A percentile compares a stretch with the other conserved stretches of the same genome.
Evolutionary conservation across 1,140 invertebrate genomes (phyloP).

Genomic region (Zaprionus davidi): DNA sequence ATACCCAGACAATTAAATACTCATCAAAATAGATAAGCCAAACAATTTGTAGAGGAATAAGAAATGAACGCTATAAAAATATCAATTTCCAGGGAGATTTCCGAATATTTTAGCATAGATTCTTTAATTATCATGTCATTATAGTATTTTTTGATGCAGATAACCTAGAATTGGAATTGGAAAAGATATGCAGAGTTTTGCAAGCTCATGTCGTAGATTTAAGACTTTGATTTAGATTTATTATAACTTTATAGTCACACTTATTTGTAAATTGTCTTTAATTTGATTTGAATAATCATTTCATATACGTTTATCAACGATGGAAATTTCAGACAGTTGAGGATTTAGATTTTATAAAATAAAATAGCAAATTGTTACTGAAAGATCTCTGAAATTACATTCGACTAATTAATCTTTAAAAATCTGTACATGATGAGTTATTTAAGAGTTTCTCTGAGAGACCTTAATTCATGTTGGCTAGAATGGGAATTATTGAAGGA

Average conservation of each 20-base stretch:
- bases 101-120: background rate
- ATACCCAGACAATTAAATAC: slow-evolving; percentile 9
- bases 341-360: too few species aligned
- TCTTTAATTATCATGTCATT: background rate
- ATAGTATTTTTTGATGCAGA: background rate
- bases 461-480: too few species aligned
- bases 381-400: background rate
- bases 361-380: background rate
- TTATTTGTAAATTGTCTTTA: too few species aligned
- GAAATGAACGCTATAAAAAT: slow-evolving; percentile 3
- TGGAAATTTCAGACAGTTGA: too few species aligned
- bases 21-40: slow-evolving; percentile 5
- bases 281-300: too few species aligned
- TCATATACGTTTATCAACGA: too few species aligned
- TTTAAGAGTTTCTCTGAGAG: too few species aligned
- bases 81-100: background rate
- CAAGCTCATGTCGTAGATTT: background rate
- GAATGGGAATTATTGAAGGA: too few species aligned
- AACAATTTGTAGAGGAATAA: slow-evolving; percentile 13
- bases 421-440: too few species aligned
- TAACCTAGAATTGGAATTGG: too few species aligned
- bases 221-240: background rate
- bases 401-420: background rate
- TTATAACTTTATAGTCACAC: too few species aligned
- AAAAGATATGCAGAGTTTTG: too few species aligned